Evolutionary conservation across 2,797 vertebrate genomes (phyloP).

Genomic region (Telmatherina bonti): DNA sequence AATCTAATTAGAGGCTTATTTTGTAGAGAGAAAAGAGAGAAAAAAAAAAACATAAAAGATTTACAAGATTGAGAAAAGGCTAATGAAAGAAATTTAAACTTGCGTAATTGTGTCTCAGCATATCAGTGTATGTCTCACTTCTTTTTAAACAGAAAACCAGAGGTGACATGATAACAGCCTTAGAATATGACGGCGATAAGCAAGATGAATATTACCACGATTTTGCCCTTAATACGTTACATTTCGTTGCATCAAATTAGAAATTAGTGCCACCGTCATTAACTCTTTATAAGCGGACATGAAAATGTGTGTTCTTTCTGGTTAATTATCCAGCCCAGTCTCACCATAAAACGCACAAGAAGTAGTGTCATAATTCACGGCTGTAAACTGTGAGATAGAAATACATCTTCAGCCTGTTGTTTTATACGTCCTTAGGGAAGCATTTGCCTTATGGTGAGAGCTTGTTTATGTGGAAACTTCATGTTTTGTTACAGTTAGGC

Average conservation of each 20-base stretch:
- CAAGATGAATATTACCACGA: constrained; percentile 23
- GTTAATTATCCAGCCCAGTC: not conserved
- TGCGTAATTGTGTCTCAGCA: not conserved
- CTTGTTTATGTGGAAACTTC: too few species aligned
- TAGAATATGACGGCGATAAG: not conserved
- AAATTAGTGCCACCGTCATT: constrained; percentile 27
- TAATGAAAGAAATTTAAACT: constrained; percentile 18
- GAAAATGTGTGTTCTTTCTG: not conserved
- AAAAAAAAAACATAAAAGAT: constrained; percentile 6
- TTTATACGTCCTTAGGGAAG: not conserved
- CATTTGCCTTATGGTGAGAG: not conserved
- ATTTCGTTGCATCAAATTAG: constrained; percentile 43
- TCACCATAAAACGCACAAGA: not conserved
- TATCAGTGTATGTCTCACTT: not conserved
- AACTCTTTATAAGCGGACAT: constrained; percentile 7
- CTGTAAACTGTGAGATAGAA: not conserved
- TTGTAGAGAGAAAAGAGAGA: constrained; percentile 1
- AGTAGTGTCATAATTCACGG: not conserved
- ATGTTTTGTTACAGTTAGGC: too few species aligned
- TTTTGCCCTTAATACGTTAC: constrained; percentile 38
- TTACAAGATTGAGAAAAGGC: constrained; percentile 40
- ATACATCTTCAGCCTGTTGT: not conserved
- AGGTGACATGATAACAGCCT: not conserved
- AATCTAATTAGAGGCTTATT: constrained; percentile 35
- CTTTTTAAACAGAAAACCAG: constrained; percentile 5